Evolutionary conservation across 2,113 vertebrate species (phyloP).

Genomic region (Cochlearius cochlearius): DNA sequence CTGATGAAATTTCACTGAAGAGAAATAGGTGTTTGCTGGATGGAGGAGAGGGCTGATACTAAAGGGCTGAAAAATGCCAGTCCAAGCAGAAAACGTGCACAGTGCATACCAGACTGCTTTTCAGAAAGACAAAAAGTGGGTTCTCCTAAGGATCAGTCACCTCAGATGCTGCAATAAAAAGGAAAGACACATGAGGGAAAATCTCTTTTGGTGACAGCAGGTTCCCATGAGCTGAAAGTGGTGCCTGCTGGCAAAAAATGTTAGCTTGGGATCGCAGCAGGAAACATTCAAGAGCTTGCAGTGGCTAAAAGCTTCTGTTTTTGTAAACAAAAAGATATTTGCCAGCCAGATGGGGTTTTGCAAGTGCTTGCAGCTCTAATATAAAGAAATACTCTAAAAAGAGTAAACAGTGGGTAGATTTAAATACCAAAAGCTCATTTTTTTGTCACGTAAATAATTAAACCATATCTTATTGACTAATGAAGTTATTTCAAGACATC

Average conservation of each 20-base stretch:
- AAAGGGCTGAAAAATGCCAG: background rate
- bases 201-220: slow-evolving; percentile 46
- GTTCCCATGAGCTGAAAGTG: slow-evolving; percentile 16
- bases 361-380: slow-evolving; percentile 33
- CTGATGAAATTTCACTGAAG: background rate
- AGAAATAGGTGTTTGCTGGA: background rate
- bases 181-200: slow-evolving; percentile 4
- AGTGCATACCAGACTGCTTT: background rate
- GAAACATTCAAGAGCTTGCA: slow-evolving; percentile 24
- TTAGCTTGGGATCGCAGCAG: slow-evolving; percentile 34
- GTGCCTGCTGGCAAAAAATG: slow-evolving; percentile 34
- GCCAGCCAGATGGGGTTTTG: slow-evolving; percentile 31
- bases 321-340: slow-evolving; percentile 44
- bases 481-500: slow-evolving; percentile 68
- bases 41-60: background rate
- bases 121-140: background rate
- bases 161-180: slow-evolving; percentile 1
- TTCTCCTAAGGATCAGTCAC: background rate
- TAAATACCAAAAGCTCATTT: slow-evolving; percentile 49
- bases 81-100: background rate
- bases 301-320: slow-evolving; percentile 38
- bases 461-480: slow-evolving; percentile 63
- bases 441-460: slow-evolving; percentile 72
- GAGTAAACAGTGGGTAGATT: slow-evolving; percentile 56
- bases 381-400: slow-evolving; percentile 49